Evolutionary conservation across 2,797 vertebrate genomes (phyloP).

Genomic region (Arrhamphus sclerolepis): DNA sequence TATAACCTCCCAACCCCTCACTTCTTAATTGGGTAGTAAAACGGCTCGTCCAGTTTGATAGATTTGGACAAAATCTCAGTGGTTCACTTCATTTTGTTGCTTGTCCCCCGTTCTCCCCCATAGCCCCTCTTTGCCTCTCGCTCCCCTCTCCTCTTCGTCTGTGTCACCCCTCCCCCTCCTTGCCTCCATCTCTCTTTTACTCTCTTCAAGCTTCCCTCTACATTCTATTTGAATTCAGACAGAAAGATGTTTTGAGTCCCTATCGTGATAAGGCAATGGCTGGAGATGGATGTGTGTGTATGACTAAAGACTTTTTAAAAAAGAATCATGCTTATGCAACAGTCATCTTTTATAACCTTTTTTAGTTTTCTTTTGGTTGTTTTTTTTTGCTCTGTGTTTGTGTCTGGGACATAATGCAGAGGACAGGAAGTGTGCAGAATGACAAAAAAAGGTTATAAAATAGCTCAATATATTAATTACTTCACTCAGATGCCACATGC

Average conservation of each 20-base stretch:
- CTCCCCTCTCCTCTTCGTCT: conserved; percentile 20
- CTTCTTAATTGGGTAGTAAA: not conserved
- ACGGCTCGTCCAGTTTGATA: conserved; percentile 39
- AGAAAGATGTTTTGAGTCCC: conserved; percentile 38
- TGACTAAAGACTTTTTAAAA: conserved; percentile 16
- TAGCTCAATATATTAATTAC: conserved; percentile 62
- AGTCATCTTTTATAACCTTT: conserved; percentile 30
- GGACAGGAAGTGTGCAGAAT: conserved; percentile 54
- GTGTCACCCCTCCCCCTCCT: conserved; percentile 40
- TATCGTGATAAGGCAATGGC: conserved; percentile 51
- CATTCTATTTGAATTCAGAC: conserved; percentile 65
- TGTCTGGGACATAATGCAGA: conserved; percentile 38
- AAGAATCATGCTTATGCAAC: conserved; percentile 43
- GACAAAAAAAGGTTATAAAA: conserved; percentile 50
- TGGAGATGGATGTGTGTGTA: conserved; percentile 29
- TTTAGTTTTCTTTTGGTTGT: not conserved
- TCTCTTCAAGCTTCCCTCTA: conserved; percentile 49
- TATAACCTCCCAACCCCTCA: not conserved
- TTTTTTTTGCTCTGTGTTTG: conserved; percentile 5
- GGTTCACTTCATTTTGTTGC: conserved; percentile 57
- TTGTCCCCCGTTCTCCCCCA: conserved; percentile 5
- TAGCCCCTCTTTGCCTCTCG: conserved; percentile 11
- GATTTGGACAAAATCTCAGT: conserved; percentile 56
- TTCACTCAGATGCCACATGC: conserved; percentile 61
- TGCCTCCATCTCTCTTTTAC: conserved; percentile 28